Conservation (phyloP, 2,113 vertebrate genomes). For the Prunella fulvescens region DNA sequence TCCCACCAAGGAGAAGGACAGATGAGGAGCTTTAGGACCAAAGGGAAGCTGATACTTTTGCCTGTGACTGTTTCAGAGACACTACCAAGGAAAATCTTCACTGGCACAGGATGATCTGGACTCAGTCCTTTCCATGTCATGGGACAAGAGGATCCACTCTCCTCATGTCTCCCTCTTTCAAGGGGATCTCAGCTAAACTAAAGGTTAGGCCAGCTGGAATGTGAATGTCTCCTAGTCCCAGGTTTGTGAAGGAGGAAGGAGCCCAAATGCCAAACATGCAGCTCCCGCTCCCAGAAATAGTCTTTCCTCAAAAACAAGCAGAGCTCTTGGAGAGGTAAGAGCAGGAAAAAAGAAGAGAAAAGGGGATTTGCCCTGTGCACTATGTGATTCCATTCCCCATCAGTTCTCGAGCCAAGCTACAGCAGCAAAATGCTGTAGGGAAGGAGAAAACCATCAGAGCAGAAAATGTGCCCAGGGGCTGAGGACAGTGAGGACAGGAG, state of each 20-base stretch:
- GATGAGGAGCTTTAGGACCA: background rate
- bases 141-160: background rate
- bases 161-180: background rate
- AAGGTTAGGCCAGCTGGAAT: background rate
- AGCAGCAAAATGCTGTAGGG: background rate
- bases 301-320: background rate
- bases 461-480: background rate
- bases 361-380: fast-evolving
- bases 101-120: background rate
- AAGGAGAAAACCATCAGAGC: background rate
- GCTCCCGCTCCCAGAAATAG: background rate
- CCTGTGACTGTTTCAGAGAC: background rate
- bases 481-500: background rate
- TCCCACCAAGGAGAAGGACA: background rate
- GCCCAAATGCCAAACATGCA: fast-evolving
- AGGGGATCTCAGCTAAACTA: background rate
- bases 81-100: background rate
- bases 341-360: background rate
- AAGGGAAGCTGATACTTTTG: background rate
- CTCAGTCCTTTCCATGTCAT: fast-evolving
- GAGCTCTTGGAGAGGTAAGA: background rate
- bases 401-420: background rate
- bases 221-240: background rate
- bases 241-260: background rate
- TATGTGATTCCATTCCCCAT: background rate